Evolutionary conservation across 2,888 invertebrate species (phyloP), one percentile per base, ranked within the genome.

Genomic region (Carcina quercana): DNA sequence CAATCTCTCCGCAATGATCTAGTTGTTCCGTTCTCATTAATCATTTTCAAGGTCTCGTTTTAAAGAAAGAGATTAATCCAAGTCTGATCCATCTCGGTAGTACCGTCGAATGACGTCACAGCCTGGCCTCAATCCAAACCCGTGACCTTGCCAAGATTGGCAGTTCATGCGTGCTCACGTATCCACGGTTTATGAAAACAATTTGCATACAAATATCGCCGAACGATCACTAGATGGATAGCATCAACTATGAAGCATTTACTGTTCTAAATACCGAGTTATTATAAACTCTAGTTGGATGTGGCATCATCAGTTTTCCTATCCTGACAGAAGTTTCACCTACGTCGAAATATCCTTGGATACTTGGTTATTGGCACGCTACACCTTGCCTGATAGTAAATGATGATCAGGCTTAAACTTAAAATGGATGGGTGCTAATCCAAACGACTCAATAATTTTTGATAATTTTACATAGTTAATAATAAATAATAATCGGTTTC

Each of bases 121-220:
- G 50, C 42, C 65, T 76, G 75, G 76, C 71, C 43, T 40, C 43
- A 40, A 54, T 74, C 78, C 76, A 79, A 70, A 57, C 45, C 43
- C 41, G 42, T 57, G 66, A 63, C 78, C 73, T 74, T 75, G 71
- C 51, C 45, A 44, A 53, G 51, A 65, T 59, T 56, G 54, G 53
- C 55, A 56, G 57, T 57, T 55, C 57, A 63, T 64, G 61, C 59
- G 57, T 58, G 48, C 53, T 61, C 58, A 60, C 62, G 62, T 60
- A 61, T 54, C 45, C 45, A 48, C 44, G 59, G 60, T 65, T 66
- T 68, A 66, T 68, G 60, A 66, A 62, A 71, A 61, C 57, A 51
- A 70, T 76, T 71, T 67, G 54, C 69, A 71, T 73, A 57, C 50
- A 61, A 66, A 69, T 67, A 49, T 47, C 45, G 45, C 49, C 56